Base-by-base conservation (phyloP, 92 coral and sea anemone species). In the Paramuricea clavata region DNA sequence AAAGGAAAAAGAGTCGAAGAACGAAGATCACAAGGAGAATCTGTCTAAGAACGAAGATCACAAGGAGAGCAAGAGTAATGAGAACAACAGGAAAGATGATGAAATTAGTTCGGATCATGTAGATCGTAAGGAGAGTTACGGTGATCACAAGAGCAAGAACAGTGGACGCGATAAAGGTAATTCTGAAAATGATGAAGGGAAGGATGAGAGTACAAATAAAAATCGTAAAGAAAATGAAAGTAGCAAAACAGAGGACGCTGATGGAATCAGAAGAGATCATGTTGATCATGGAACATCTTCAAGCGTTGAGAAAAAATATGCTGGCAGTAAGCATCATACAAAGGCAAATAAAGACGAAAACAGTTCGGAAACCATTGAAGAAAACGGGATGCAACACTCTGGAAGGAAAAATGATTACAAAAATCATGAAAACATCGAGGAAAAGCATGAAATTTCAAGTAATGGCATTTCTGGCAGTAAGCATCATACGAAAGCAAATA, bases 181-280 rank as follows among this genome's bases (percentile, higher is more conserved):
- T 19, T 31, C 39, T 27, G 22, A 12, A 65, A n/a, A 31, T 65
- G 39, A 13, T 13, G 39, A 65, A 27, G 10, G 2, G 9, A 65
- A 65, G 12, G 22, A 65, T 27, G 31, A 28, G 28, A 65, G 41
- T 65, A 27, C 11, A 60, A 25, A 60, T 12, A 6, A 60, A 26
- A 27, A 60, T 60, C 68, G 68, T n/a, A 65, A 31, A 65, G 72
- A 65, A 26, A 64, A 35, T 12, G 70, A 64, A 64, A 64, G n/a
- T 3, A 57, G 27, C 1, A 25, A 57, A 57, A 1, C 31, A 5
- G 11, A 57, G 65, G 70, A 64, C 25, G 25, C 27, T 19, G 62
- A 54, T 54, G 62, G 62, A 64, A 30, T 26, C 21, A 31, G 70
- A 27, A 64, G 36, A 30, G 19, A 64, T 54, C 62, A 64, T 64